Conservation (phyloP, 1,140 invertebrate genomes). For the Macrostomum lignano region DNA sequence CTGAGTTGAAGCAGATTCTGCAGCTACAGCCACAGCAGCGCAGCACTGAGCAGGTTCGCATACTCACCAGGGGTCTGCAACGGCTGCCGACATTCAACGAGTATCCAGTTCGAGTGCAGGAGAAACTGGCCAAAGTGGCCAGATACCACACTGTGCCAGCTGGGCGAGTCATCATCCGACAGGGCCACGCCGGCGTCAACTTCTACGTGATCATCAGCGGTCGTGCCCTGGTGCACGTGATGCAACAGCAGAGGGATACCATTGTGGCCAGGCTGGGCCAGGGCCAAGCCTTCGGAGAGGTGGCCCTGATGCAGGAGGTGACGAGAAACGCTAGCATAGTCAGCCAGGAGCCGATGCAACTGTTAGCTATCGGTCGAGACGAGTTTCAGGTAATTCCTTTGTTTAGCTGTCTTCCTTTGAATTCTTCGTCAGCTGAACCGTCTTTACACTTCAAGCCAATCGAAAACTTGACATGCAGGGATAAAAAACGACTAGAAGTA, state of each 20-base stretch:
- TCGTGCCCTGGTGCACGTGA: no score
- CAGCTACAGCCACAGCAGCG: slow-evolving; percentile 13
- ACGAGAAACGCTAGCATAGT: slow-evolving; percentile 20
- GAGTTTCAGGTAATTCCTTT: no score
- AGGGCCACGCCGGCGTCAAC: slow-evolving; percentile 24
- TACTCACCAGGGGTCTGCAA: slow-evolving; percentile 16
- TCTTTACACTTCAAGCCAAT: no score
- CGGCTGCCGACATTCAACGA: slow-evolving; percentile 18
- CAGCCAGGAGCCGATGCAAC: slow-evolving; percentile 16
- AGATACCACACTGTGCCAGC: slow-evolving; percentile 19
- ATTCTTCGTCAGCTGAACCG: no score
- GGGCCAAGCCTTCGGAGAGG: slow-evolving; percentile 13
- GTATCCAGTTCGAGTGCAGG: slow-evolving; percentile 24
- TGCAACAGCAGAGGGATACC: no score
- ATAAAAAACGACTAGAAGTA: no score
- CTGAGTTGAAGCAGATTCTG: slow-evolving; percentile 16
- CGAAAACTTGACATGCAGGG: no score
- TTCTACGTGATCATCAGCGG: slow-evolving; percentile 25
- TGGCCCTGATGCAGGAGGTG: slow-evolving; percentile 20
- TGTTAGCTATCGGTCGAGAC: no score
- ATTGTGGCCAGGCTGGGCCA: no score
- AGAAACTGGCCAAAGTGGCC: slow-evolving; percentile 19
- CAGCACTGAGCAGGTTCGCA: slow-evolving; percentile 18
- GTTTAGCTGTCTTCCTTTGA: no score
- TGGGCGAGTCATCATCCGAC: slow-evolving; percentile 20